A percentile compares a stretch with the other conserved stretches of the same genome.
phyloP scores from a whole-genome alignment of 2,797 vertebrate species.

The Argyrosomus regius region DNA sequence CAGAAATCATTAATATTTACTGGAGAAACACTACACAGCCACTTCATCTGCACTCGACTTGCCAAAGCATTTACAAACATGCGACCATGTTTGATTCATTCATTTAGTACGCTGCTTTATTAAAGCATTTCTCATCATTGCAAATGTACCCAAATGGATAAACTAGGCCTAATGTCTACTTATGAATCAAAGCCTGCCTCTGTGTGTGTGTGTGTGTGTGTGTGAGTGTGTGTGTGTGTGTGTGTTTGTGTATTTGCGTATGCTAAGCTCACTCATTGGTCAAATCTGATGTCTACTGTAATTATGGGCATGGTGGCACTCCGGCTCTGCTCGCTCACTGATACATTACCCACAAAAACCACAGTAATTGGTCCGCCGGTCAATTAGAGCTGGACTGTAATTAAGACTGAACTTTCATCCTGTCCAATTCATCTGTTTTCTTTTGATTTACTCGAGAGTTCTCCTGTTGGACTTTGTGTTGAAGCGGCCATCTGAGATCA shows the following conservation, averaged over 20 bases:
- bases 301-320: conserved; percentile 57
- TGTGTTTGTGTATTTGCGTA: conserved; percentile 50
- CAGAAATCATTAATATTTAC: conserved; percentile 58
- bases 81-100: conserved; percentile 49
- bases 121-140: conserved; percentile 36
- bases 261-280: conserved; percentile 49
- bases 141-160: conserved; percentile 49
- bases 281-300: conserved; percentile 63
- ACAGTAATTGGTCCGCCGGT: conserved; percentile 72
- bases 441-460: conserved; percentile 58
- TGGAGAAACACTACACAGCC: conserved; percentile 11
- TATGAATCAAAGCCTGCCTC: conserved; percentile 56
- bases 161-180: conserved; percentile 50
- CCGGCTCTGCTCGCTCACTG: conserved; percentile 37
- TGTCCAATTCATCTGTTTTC: conserved; percentile 64
- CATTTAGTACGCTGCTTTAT: conserved; percentile 35
- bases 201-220: conserved; percentile 34
- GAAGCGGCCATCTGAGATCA: conserved; percentile 38
- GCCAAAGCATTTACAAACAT: conserved; percentile 55
- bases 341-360: conserved; percentile 65
- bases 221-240: conserved; percentile 18
- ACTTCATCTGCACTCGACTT: conserved; percentile 34
- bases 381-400: conserved; percentile 74
- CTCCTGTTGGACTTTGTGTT: conserved; percentile 45
- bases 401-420: conserved; percentile 73